phyloP scores from a whole-genome alignment of 2,113 vertebrate genomes.

The Galbula dea region DNA sequence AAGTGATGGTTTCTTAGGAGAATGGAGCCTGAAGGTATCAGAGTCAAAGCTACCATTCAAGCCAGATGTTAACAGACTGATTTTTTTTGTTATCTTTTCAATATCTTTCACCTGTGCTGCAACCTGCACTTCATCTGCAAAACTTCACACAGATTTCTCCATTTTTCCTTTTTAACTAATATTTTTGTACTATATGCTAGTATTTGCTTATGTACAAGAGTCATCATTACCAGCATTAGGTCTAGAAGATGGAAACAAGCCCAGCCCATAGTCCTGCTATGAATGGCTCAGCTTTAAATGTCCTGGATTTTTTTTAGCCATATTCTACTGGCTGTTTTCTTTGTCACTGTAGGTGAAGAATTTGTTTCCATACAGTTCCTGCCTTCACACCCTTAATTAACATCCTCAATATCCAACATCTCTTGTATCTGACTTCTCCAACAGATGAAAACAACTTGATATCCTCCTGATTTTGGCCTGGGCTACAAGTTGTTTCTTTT shows the following conservation, averaged over 20 bases:
- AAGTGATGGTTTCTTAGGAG: not conserved
- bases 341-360: not conserved
- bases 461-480: not conserved
- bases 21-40: not conserved
- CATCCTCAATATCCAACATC: not conserved
- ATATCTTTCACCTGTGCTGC: not conserved
- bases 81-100: not conserved
- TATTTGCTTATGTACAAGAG: not conserved
- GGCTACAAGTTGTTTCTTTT: not conserved
- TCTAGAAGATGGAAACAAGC: not conserved
- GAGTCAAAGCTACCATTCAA: not conserved
- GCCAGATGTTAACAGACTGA: not conserved
- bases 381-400: not conserved
- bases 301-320: not conserved
- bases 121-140: not conserved
- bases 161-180: not conserved
- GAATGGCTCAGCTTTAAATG: not conserved
- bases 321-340: not conserved
- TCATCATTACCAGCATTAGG: not conserved
- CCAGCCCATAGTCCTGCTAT: not conserved
- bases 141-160: not conserved
- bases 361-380: not conserved
- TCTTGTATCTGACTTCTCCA: not conserved
- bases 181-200: not conserved
- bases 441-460: not conserved